Conservation (phyloP, 2,888 invertebrate genomes). For the Platypus cylindrus region DNA sequence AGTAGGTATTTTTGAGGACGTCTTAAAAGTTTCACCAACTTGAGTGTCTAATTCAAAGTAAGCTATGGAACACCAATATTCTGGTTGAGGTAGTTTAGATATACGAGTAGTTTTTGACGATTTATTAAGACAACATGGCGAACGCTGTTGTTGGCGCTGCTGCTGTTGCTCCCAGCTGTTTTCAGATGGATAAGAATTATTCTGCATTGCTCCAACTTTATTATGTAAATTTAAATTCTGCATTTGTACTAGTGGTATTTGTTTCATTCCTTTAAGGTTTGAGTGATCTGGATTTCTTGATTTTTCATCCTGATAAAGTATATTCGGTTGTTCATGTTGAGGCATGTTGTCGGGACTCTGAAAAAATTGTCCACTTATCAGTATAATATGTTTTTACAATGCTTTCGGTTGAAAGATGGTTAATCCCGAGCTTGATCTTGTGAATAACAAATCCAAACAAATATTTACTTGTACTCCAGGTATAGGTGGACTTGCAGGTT, state of each 20-base stretch:
- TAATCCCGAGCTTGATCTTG: too few relatives aligned
- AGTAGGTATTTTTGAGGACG: slow-evolving; percentile 75
- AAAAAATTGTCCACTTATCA: too few relatives aligned
- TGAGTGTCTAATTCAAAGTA: slow-evolving; percentile 98
- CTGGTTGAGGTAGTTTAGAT: slow-evolving; percentile 81
- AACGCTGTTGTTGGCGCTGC: slow-evolving; percentile 3
- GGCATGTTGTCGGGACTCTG: slow-evolving; percentile 7
- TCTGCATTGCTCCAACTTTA: slow-evolving; percentile 12
- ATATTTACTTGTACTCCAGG: too few relatives aligned
- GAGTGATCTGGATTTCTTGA: slow-evolving; percentile 7
- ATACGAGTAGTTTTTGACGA: slow-evolving; percentile 29
- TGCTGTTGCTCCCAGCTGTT: slow-evolving; percentile 13
- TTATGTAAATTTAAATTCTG: slow-evolving; percentile 5
- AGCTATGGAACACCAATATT: slow-evolving; percentile 98
- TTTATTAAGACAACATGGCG: too few relatives aligned
- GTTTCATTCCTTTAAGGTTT: slow-evolving; percentile 4
- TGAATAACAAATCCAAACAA: too few relatives aligned
- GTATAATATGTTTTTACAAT: too few relatives aligned
- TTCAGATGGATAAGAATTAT: slow-evolving; percentile 10
- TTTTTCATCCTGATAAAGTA: slow-evolving; percentile 11
- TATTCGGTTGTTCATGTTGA: slow-evolving; percentile 8
- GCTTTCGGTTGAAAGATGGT: too few relatives aligned
- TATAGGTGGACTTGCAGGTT: too few relatives aligned
- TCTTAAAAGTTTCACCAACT: slow-evolving; percentile 82
- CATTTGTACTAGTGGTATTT: slow-evolving; percentile 3